phyloP scores from a whole-genome alignment of 2,888 invertebrate genomes.

The Acrocyrtus sp. region DNA sequence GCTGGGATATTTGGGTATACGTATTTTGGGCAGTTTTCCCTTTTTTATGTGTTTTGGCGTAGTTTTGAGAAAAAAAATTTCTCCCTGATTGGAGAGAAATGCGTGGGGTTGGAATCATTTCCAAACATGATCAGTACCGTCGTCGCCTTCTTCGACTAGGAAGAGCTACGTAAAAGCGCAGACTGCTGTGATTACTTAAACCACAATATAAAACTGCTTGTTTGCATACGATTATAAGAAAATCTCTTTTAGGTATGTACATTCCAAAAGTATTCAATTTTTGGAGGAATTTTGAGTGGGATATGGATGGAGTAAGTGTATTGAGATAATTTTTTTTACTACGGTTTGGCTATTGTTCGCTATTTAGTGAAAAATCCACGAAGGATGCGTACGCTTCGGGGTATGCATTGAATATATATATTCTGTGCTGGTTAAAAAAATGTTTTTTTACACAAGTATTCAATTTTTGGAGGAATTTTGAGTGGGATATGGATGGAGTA shows the following conservation, averaged over 20 bases:
- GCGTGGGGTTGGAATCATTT: constrained; percentile 37
- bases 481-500: constrained; percentile 6
- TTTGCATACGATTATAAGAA: no score
- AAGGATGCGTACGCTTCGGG: constrained; percentile 46
- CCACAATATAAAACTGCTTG: no score
- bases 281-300: neutral
- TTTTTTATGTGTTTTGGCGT: constrained; percentile 20
- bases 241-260: no score
- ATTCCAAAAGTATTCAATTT: no score
- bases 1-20: no score
- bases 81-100: constrained; percentile 6
- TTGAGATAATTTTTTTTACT: no score
- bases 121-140: constrained; percentile 37
- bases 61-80: constrained; percentile 29
- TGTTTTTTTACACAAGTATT: no score
- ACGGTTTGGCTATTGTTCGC: neutral
- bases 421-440: constrained; percentile 38
- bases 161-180: no score
- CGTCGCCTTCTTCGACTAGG: neutral
- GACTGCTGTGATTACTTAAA: constrained; percentile 27
- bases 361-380: constrained; percentile 31
- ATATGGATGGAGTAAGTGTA: neutral
- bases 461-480: constrained; percentile 1
- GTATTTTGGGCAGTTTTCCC: no score
- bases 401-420: no score